Percentiles rank a stretch among this genome's conserved stretches.
Evolutionary conservation across 2,113 vertebrate species (phyloP).

Genomic region (Crotalus viridis): DNA sequence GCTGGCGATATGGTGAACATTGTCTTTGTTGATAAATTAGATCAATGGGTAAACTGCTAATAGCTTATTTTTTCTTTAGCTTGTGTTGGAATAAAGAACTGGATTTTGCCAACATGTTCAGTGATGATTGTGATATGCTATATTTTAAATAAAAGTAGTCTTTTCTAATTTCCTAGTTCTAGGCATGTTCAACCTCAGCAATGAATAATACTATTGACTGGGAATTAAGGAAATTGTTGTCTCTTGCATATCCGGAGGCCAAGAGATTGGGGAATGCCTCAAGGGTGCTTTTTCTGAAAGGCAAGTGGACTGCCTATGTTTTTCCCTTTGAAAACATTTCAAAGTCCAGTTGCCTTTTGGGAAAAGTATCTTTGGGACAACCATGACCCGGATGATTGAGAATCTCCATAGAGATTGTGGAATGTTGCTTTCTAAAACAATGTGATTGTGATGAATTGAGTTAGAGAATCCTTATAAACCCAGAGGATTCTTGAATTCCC

Average conservation of each 20-base stretch:
- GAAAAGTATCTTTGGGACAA: neutral
- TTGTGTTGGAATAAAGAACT: accelerated
- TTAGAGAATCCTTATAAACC: neutral
- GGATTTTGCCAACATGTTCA: neutral
- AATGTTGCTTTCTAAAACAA: neutral
- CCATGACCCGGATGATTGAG: neutral
- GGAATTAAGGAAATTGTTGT: neutral
- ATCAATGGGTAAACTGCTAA: neutral
- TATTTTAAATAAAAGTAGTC: neutral
- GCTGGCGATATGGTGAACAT: neutral
- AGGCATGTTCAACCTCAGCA: neutral
- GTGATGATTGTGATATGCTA: neutral
- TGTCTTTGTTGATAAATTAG: neutral
- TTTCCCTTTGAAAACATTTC: neutral
- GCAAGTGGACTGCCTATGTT: neutral
- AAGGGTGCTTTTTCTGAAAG: neutral
- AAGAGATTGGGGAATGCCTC: too few relatives aligned
- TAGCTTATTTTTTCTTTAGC: neutral
- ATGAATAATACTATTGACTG: neutral
- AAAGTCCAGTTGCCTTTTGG: neutral
- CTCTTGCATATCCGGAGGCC: too few relatives aligned
- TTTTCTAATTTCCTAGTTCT: neutral
- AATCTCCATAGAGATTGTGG: neutral
- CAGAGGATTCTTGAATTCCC: neutral
- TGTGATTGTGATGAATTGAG: neutral